Evolutionary conservation across 2,888 invertebrate species (phyloP).

Genomic region (Syritta pipiens): DNA sequence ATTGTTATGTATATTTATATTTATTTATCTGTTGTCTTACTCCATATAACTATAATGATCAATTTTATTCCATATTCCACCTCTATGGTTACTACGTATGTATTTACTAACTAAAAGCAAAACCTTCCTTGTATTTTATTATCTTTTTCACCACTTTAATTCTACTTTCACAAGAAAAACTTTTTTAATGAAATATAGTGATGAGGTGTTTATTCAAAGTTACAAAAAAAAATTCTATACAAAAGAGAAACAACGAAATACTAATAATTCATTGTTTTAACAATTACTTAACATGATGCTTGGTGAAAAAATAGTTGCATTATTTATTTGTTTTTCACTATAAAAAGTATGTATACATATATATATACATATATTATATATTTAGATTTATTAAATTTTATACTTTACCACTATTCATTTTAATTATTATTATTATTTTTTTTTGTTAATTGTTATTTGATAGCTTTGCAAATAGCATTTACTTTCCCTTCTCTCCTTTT

Average conservation of each 20-base stretch:
- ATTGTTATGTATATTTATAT: conserved; percentile 3
- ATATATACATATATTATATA: conserved; percentile 15
- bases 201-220: conserved; percentile 3
- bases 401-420: not conserved
- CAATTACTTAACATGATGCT: conserved; percentile 15
- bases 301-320: conserved; percentile 50
- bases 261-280: conserved; percentile 1
- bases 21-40: not conserved
- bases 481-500: not conserved
- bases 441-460: conserved; percentile 1
- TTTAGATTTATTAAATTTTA: conserved; percentile 1
- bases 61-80: not conserved
- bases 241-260: not conserved
- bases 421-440: conserved; percentile 4
- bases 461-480: conserved; percentile 18
- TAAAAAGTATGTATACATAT: conserved; percentile 29
- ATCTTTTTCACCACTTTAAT: too few species aligned
- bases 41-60: conserved; percentile 10
- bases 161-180: too few species aligned
- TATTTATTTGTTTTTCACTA: conserved; percentile 15
- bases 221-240: not conserved
- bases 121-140: not conserved
- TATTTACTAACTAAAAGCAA: conserved; percentile 17
- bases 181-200: too few species aligned
- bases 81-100: too few species aligned